A percentile compares a stretch with the other conserved stretches of the same genome.
Conservation (phyloP, 2,113 vertebrate species). For the Cochlearius cochlearius region DNA sequence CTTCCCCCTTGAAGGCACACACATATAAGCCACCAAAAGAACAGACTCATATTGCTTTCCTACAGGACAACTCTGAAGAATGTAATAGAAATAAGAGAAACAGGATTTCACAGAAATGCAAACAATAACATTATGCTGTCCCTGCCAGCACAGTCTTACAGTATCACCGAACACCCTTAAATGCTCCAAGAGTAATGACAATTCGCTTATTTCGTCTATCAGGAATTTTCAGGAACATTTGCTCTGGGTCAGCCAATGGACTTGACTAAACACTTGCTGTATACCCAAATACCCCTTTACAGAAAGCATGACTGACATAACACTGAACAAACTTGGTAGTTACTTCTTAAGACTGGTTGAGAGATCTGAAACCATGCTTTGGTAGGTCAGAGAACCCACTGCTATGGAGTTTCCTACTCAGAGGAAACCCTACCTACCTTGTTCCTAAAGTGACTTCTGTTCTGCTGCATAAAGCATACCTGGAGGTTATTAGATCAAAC, state of each 20-base stretch:
- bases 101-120: neutral
- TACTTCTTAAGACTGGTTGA: neutral
- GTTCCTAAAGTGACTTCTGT: neutral
- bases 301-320: neutral
- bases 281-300: neutral
- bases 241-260: neutral
- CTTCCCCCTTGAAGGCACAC: neutral
- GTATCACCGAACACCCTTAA: neutral
- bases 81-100: neutral
- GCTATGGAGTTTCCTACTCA: neutral
- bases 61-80: neutral
- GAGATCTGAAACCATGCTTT: neutral
- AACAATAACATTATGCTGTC: neutral
- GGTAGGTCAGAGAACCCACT: neutral
- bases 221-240: neutral
- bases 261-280: neutral
- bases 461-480: neutral
- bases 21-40: neutral
- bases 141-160: neutral
- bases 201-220: neutral
- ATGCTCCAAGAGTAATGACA: neutral
- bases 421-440: neutral
- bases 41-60: neutral
- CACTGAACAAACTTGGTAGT: neutral
- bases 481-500: neutral